Base-by-base conservation (phyloP, 2,113 vertebrate genomes). In the Ophthalmolycus amberensis region DNA sequence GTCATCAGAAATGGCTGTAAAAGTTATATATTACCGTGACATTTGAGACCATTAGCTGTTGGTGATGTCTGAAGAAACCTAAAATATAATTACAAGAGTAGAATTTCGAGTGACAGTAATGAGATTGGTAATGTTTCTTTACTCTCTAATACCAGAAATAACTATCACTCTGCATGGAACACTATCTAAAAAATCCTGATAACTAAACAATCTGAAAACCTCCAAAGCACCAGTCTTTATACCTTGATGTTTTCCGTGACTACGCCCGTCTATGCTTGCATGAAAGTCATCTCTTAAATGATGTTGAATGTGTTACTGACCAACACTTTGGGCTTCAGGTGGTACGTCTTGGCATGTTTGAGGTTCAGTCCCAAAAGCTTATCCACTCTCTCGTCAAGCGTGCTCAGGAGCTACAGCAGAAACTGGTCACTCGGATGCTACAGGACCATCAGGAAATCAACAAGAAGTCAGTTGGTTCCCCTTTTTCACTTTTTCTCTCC, bases 271-370 rank as follows among this genome's bases (percentile, higher is more conserved):
- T 16, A 3, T 14, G 6, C 2, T 22, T 44, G 15, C 34, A 56
- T 25, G 0, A 44, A 64, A 52, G 18, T 25, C 0, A 62, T 62
- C 48, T 46, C 14, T 25, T 29, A 18, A 67, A 54, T 71, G 4
- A 38, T 72, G 20, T 58, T 29, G 16, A 60, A 9, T 72, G 27
- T 75, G 46, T 44, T 44, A 22, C 46, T 83, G 14, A 75, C 18
- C 27, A 6, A 34, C 32, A 69, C 52, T 29, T 42, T 83, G 70
- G 75, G 1, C 71, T 92, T 58, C 72, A 99, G 97, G 92, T 88
- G 32, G 27, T 95, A 44, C 95, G 69, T 54, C 90, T 98, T 52
- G 96, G 97, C 79, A 96, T 97, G 96, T 98, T 97, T 90, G 96
- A 97, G 85, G 81, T 98, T 32, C 96, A 93, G 66, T 96, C 95